Percentiles rank a stretch among this genome's conserved stretches.
These are phyloP conservation scores for Drosophila bifasciata DNA, from an alignment of 1,140 invertebrate species.

Conservation along the genomic window DNA sequence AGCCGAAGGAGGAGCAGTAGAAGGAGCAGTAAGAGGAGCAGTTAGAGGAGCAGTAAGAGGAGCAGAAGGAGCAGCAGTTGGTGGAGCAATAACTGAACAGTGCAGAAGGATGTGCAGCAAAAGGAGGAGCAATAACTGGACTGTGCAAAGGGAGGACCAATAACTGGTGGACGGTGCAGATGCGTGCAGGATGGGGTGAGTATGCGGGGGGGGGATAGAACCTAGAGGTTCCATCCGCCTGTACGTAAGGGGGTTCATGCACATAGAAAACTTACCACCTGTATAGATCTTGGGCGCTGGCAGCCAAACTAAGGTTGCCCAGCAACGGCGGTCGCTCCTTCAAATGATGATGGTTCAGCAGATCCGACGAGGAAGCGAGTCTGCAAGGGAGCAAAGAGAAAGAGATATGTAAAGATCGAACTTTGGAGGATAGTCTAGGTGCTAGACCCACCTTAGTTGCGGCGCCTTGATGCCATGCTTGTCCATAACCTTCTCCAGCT, in stretches of 20 bases:
- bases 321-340: conserved; percentile 81
- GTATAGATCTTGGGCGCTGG: conserved; percentile 85
- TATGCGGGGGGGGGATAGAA: no score
- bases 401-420: not conserved
- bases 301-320: conserved; percentile 83
- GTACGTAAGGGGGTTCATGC: conserved; percentile 13
- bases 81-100: no score
- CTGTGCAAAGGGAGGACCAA: not conserved
- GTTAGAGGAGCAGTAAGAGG: no score
- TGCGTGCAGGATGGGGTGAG: not conserved
- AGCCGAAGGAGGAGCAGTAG: no score
- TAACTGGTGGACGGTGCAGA: not conserved
- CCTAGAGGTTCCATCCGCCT: no score
- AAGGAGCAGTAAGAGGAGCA: no score
- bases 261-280: conserved; percentile 83
- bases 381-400: conserved; percentile 34
- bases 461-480: conserved; percentile 91
- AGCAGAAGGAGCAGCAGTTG: no score
- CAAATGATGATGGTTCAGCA: conserved; percentile 81
- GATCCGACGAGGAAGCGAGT: conserved; percentile 83
- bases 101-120: not conserved
- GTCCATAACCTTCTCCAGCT: conserved; percentile 93
- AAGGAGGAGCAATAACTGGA: not conserved
- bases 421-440: no score
- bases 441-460: conserved; percentile 85